phyloP scores from a whole-genome alignment of 2,113 vertebrate species.

The Taxidea taxus region DNA sequence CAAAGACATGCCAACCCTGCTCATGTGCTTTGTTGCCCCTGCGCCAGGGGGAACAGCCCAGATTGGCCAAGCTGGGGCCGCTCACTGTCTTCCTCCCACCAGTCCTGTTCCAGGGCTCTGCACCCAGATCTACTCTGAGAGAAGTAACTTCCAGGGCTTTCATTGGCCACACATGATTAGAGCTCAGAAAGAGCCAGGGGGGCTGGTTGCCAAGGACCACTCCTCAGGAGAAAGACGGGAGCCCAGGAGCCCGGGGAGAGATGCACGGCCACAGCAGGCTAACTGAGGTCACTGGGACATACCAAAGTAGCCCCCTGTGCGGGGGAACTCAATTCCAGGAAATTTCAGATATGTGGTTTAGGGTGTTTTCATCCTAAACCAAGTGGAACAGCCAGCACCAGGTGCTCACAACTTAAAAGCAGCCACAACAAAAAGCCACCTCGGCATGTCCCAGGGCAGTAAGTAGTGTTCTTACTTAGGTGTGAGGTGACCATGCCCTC shows the following conservation, averaged over 20 bases:
- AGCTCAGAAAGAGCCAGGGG: neutral
- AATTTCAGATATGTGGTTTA: no score
- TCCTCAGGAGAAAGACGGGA: no score
- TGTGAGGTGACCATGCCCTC: neutral
- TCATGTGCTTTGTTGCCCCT: neutral
- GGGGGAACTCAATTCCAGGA: neutral
- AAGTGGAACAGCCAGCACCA: neutral
- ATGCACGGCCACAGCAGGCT: rapidly evolving
- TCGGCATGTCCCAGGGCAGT: neutral
- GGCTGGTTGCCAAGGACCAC: rapidly evolving
- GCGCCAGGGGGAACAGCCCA: rapidly evolving
- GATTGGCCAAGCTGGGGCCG: neutral
- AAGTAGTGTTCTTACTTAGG: neutral
- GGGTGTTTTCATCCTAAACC: neutral
- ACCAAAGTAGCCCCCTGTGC: neutral
- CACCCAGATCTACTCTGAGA: neutral
- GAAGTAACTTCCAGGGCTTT: neutral
- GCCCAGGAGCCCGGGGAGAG: neutral
- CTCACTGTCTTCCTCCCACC: neutral
- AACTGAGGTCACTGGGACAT: neutral
- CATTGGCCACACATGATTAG: neutral
- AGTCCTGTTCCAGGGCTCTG: neutral
- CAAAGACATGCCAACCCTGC: neutral
- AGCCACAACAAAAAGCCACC: neutral
- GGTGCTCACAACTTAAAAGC: neutral